Base-by-base conservation (phyloP, 37 sponge, comb jelly and placozoan species). In the Halisarca cf. caerulea region DNA sequence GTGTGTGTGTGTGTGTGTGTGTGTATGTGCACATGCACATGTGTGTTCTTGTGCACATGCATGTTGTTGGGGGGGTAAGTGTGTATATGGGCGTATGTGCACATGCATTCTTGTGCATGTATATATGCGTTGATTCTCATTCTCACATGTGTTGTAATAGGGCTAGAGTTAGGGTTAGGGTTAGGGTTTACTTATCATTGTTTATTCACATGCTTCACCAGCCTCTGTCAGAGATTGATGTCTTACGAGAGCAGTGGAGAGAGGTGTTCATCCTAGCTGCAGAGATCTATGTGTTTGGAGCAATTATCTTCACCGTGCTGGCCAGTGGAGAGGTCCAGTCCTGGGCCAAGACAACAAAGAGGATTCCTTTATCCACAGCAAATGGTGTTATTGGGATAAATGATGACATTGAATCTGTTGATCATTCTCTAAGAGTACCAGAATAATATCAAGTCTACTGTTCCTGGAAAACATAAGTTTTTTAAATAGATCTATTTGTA, bases 271-370 rank as follows among this genome's bases (percentile, higher is more conserved):
- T 89, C 21, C 59, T 96, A 17, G 35, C 80, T 54, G 97, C 92
- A 21, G 97, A 93, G 61, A 35, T 96, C 4, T 91, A 91, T 47
- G 35, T 87, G 3, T 91, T 89, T 78, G 97, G 97, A 59, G 78
- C 84, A 20, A 35, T 94, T 4, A 35, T 83, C 32, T 96, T 89
- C 59, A 21, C 66, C 3, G 69, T 96, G 14, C 44, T 96, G 41
- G 97, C 60, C 18, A 82, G 85, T 20, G 97, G 95, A 4, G 24
- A 86, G 72, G 78, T 81, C 44, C 95, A 96, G 42, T 44, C 57
- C 1, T 94, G 95, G 95, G 97, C 95, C 69, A 68, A 47, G 11
- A 47, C 9, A 14, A 11, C 51, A 47, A 47, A 47, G 51, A n/a
- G n/a, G n/a, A n/a, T n/a, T n/a, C n/a, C n/a, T n/a, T n/a, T n/a